Conservation (phyloP, 92 coral and sea anemone species). For the Phenganax stokvisi region DNA sequence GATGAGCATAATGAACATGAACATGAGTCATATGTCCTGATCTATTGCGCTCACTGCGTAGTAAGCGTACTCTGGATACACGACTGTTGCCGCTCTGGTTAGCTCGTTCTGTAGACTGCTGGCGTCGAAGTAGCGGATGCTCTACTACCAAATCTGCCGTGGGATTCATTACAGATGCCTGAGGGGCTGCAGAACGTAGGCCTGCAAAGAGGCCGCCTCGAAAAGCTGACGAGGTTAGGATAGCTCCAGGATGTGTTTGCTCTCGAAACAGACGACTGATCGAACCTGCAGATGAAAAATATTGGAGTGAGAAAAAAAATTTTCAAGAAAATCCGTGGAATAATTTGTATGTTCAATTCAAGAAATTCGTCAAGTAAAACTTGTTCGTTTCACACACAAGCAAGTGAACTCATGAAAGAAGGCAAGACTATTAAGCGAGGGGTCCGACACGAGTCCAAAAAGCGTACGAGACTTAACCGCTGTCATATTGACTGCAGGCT, state of each 20-base stretch:
- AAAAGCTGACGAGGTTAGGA: conserved; percentile 33
- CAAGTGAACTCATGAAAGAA: too few species aligned
- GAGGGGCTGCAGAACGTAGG: neutral
- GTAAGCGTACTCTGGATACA: conserved; percentile 64
- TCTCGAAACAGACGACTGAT: conserved; percentile 33
- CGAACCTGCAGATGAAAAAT: conserved; percentile 18
- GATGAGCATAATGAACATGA: conserved; percentile 57
- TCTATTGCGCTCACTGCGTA: conserved; percentile 57
- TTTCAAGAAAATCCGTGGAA: neutral
- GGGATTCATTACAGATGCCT: neutral
- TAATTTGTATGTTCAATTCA: neutral
- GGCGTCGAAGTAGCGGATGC: conserved; percentile 48
- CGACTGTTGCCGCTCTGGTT: conserved; percentile 52
- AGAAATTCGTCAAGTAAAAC: neutral
- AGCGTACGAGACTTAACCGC: too few species aligned
- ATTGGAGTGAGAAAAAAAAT: too few species aligned
- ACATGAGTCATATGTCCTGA: conserved; percentile 60
- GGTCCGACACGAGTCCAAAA: too few species aligned
- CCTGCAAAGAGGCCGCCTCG: conserved; percentile 22
- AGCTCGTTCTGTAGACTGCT: conserved; percentile 43
- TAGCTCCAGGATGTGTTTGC: conserved; percentile 46
- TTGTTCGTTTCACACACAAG: too few species aligned
- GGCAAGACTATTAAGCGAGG: too few species aligned
- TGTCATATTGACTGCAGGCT: too few species aligned
- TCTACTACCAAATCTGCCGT: conserved; percentile 40